Evolutionary conservation across 2,888 invertebrate species (phyloP).

Genomic region (Andrena hattorfiana): DNA sequence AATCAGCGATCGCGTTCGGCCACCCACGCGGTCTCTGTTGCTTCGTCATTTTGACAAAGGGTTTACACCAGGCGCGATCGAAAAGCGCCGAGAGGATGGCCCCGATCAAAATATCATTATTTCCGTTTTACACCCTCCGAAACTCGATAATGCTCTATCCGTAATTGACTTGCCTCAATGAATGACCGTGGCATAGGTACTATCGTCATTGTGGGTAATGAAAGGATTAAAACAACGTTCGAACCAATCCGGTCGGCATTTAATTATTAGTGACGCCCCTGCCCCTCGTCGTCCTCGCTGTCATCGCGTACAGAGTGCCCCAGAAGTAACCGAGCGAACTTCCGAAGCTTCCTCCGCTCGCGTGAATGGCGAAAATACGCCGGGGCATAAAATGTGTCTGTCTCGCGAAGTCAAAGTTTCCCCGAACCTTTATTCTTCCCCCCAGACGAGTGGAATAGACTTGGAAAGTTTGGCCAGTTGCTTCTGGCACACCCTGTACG

Average conservation of each 20-base stretch:
- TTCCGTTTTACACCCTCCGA: slow-evolving; percentile 70
- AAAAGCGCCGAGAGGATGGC: slow-evolving; percentile 24
- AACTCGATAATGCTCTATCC: slow-evolving; percentile 73
- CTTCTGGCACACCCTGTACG: background rate
- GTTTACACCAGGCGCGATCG: slow-evolving; percentile 44
- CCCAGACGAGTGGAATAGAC: too few relatives aligned
- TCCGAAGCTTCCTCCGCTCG: background rate
- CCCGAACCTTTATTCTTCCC: too few relatives aligned
- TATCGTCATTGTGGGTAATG: slow-evolving; percentile 73
- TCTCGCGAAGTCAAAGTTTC: too few relatives aligned
- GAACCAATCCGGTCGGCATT: slow-evolving; percentile 67
- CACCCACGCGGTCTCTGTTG: slow-evolving; percentile 23
- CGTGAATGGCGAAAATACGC: too few relatives aligned
- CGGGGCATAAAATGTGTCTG: too few relatives aligned
- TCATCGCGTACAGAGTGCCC: slow-evolving; percentile 1
- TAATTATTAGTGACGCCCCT: slow-evolving; percentile 68
- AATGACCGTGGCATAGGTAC: slow-evolving; percentile 66
- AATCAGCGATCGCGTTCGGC: slow-evolving; percentile 31
- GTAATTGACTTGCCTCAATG: slow-evolving; percentile 73
- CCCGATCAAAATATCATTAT: slow-evolving; percentile 71
- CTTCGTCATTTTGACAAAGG: slow-evolving; percentile 60
- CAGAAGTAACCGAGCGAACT: background rate
- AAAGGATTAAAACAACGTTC: slow-evolving; percentile 74
- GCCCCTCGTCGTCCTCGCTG: slow-evolving; percentile 24
- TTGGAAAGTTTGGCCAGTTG: background rate